Percentiles rank a stretch among this genome's conserved stretches.
Evolutionary conservation across 2,797 vertebrate species (phyloP).

Genomic region (Steatocranus sp.): DNA sequence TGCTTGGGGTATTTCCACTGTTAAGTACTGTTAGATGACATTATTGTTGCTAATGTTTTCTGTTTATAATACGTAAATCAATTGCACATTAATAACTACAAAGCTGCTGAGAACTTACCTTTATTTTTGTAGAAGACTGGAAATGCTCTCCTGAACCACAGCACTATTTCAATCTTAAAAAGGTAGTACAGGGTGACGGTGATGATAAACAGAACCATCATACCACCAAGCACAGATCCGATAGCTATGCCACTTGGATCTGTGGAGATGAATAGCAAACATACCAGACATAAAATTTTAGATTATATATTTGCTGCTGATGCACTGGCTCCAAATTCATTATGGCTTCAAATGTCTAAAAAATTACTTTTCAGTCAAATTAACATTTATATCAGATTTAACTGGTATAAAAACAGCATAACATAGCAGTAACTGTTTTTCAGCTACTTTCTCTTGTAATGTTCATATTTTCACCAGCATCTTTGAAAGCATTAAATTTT

Average conservation of each 20-base stretch:
- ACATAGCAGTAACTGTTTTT: not conserved
- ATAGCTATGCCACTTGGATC: constrained; percentile 67
- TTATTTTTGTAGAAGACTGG: constrained; percentile 59
- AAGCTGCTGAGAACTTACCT: constrained; percentile 67
- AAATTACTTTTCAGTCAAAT: not conserved
- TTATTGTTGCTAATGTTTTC: not conserved
- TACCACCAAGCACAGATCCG: constrained; percentile 53
- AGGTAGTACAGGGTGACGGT: constrained; percentile 69
- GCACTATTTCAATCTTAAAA: constrained; percentile 86
- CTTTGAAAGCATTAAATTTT: not conserved
- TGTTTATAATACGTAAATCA: not conserved
- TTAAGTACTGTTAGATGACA: not conserved
- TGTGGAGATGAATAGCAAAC: constrained; percentile 36
- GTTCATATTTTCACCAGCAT: not conserved
- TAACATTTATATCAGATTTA: not conserved
- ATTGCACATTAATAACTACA: not conserved
- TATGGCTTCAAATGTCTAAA: not conserved
- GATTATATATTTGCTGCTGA: not conserved
- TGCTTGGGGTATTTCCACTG: not conserved
- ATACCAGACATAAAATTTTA: not conserved
- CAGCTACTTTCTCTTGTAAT: not conserved
- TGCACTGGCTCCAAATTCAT: not conserved
- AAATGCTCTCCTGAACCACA: constrained; percentile 79
- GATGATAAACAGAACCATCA: constrained; percentile 62
- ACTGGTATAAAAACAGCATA: not conserved